phyloP scores from a whole-genome alignment of 2,113 vertebrate genomes.

The Pangasianodon gigas region DNA sequence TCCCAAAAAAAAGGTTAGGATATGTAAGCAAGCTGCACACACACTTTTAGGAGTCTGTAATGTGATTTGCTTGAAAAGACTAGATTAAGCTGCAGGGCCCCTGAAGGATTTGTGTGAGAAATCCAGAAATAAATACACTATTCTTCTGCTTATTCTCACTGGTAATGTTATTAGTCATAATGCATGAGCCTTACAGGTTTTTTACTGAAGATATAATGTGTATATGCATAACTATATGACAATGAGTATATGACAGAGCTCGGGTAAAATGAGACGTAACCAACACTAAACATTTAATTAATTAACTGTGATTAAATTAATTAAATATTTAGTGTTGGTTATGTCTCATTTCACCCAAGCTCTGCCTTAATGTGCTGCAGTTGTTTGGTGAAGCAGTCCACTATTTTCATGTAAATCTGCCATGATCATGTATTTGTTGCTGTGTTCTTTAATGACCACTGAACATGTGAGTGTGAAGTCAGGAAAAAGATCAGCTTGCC shows the following conservation, averaged over 20 bases:
- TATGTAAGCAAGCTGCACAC: not conserved
- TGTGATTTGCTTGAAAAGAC: slow-evolving; percentile 12
- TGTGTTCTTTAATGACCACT: slow-evolving; percentile 7
- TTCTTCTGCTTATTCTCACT: not conserved
- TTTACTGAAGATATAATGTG: not conserved
- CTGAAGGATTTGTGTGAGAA: not conserved
- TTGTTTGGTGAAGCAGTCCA: not conserved
- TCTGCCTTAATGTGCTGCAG: not conserved
- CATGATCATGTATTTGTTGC: not conserved
- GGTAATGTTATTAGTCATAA: not conserved
- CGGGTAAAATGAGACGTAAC: too few relatives aligned
- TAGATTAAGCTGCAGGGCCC: slow-evolving; percentile 4
- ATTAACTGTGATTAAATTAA: too few relatives aligned
- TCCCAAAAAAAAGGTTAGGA: not conserved
- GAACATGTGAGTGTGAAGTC: slow-evolving; percentile 27
- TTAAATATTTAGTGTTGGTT: not conserved
- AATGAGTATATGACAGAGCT: not conserved
- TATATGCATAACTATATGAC: not conserved
- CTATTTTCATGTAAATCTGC: not conserved
- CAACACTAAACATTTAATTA: too few relatives aligned
- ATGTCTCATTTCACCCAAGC: not conserved
- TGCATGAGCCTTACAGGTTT: not conserved
- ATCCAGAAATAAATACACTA: not conserved
- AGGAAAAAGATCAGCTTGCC: slow-evolving; percentile 47
- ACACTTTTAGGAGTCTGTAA: not conserved